phyloP scores from a whole-genome alignment of 1,140 invertebrate genomes.

The Pogonomyrmex barbatus region DNA sequence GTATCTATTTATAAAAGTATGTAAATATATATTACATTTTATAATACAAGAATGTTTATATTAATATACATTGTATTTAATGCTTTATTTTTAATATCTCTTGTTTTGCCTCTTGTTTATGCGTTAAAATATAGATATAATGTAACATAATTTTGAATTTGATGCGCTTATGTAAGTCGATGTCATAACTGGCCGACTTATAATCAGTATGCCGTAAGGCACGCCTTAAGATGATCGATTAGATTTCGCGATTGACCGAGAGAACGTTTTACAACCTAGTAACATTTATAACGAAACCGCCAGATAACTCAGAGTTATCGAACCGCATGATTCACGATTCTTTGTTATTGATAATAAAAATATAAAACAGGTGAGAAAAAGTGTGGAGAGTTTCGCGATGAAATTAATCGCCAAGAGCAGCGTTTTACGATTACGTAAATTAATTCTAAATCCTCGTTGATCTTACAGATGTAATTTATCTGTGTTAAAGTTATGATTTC shows the following conservation, averaged over 20 bases:
- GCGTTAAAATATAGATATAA: not conserved
- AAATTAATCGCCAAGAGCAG: not conserved
- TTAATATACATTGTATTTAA: too few relatives aligned
- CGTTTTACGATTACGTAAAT: not conserved
- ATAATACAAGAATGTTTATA: not conserved
- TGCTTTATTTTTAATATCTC: too few relatives aligned
- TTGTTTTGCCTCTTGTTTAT: not conserved
- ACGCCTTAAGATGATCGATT: conserved; percentile 54
- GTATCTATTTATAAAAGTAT: not conserved
- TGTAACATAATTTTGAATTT: not conserved
- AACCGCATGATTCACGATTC: not conserved
- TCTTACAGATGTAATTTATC: conserved; percentile 6
- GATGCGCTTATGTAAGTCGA: not conserved
- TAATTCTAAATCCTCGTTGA: not conserved
- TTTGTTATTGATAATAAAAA: conserved; percentile 20
- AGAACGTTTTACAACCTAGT: not conserved
- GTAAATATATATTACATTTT: not conserved
- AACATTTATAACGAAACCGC: not conserved
- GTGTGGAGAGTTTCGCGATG: not conserved
- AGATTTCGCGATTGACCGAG: conserved; percentile 3
- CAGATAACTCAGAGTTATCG: conserved; percentile 31
- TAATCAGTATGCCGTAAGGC: not conserved
- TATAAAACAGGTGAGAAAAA: not conserved
- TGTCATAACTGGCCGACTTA: not conserved
- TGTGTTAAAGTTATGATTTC: not conserved